These are phyloP conservation scores for Epinotia nisella DNA, from an alignment of 2,888 invertebrate species.

Conservation along the genomic window DNA sequence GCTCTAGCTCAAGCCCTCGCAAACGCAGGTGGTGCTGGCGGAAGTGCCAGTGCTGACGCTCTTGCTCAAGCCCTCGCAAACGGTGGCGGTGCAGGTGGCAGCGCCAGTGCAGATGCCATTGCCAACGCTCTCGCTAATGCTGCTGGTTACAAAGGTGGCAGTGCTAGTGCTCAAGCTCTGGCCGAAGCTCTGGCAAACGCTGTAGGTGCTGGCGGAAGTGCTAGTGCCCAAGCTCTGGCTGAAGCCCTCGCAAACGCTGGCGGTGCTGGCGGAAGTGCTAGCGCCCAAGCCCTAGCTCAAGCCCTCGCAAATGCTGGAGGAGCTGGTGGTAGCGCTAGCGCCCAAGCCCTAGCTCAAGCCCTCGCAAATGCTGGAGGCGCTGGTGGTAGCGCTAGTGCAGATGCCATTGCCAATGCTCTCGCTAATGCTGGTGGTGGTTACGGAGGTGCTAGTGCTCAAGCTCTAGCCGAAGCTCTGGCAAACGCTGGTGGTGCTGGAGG, in stretches of 20 bases:
- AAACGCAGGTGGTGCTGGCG: background rate
- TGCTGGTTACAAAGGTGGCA: background rate
- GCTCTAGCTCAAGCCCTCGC: background rate
- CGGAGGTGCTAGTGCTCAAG: too few relatives aligned
- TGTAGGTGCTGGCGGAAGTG: background rate
- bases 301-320: constrained; percentile 15
- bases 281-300: constrained; percentile 16
- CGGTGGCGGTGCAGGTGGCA: background rate
- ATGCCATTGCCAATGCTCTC: background rate
- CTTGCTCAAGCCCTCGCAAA: background rate
- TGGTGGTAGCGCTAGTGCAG: background rate
- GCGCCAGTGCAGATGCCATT: background rate
- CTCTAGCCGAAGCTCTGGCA: too few relatives aligned
- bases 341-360: constrained; percentile 10
- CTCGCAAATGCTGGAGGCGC: background rate
- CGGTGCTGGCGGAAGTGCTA: background rate
- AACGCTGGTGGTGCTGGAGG: background rate
- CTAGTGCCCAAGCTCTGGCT: background rate
- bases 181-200: constrained; percentile 8
- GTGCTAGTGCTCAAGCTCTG: constrained; percentile 9
- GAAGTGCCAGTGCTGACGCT: background rate
- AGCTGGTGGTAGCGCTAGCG: background rate
- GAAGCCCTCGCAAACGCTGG: background rate
- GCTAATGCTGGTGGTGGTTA: too few relatives aligned
- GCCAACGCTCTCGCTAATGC: constrained; percentile 12